phyloP scores from a whole-genome alignment of 2,797 vertebrate genomes.

The Microcaecilia unicolor region DNA sequence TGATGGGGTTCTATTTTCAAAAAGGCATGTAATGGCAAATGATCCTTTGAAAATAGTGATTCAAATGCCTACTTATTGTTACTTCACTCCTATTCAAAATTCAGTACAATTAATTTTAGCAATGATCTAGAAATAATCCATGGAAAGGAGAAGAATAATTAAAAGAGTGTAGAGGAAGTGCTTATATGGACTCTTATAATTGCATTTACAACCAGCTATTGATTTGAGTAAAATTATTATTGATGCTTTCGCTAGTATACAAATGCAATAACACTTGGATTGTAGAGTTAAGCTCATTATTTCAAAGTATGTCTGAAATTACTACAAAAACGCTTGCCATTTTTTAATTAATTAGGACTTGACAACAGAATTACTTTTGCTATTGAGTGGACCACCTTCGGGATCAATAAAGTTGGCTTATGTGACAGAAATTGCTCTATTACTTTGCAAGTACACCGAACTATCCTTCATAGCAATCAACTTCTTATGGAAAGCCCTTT shows the following conservation, averaged over 20 bases:
- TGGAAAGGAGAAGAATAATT: conserved; percentile 1
- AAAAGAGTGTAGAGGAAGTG: conserved; percentile 2
- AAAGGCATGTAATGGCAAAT: no score
- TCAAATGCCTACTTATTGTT: no score
- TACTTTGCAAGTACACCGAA: no score
- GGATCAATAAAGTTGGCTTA: conserved; percentile 48
- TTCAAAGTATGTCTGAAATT: conserved; percentile 51
- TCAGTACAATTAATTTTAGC: conserved; percentile 9
- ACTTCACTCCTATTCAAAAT: no score
- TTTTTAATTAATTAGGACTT: conserved; percentile 70
- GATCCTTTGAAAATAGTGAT: no score
- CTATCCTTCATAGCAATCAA: no score
- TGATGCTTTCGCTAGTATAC: conserved; percentile 29
- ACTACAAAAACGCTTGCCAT: conserved; percentile 45
- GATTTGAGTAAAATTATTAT: conserved; percentile 39
- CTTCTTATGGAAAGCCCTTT: no score
- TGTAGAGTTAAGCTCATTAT: conserved; percentile 29
- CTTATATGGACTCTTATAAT: conserved; percentile 22
- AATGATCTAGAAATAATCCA: conserved; percentile 1
- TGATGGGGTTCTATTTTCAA: no score
- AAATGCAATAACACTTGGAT: conserved; percentile 40
- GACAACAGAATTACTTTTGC: conserved; percentile 58
- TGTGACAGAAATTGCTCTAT: conserved; percentile 35
- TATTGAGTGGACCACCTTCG: conserved; percentile 50
- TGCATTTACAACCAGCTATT: conserved; percentile 23